Evolutionary conservation across 2,113 vertebrate genomes (phyloP).

Genomic region (Lanius collurio): DNA sequence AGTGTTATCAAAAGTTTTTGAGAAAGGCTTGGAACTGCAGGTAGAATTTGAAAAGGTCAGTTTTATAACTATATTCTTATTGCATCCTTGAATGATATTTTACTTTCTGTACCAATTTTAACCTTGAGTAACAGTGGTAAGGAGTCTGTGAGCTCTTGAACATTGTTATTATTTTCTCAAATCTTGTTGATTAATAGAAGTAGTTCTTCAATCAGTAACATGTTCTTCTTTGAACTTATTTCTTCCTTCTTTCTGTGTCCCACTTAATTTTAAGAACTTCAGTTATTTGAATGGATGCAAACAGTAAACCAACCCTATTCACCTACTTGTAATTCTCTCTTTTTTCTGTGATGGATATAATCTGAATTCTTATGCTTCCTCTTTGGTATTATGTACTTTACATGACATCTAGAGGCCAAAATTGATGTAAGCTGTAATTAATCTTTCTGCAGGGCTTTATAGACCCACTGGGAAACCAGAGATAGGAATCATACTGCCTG

Average conservation of each 20-base stretch:
- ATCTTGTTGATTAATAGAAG: slow-evolving; percentile 24
- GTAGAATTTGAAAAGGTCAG: neutral
- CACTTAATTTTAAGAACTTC: neutral
- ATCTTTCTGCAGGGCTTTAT: slow-evolving; percentile 66
- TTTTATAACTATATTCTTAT: neutral
- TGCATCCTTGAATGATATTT: neutral
- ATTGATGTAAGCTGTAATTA: slow-evolving; percentile 74
- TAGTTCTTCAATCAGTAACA: neutral
- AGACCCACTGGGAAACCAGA: slow-evolving; percentile 37
- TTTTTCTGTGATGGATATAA: slow-evolving; percentile 37
- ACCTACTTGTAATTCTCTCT: neutral
- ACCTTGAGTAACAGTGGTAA: neutral
- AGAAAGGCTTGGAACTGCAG: neutral
- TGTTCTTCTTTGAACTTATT: neutral
- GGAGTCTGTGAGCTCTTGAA: neutral
- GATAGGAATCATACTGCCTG: slow-evolving; percentile 59
- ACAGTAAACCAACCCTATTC: neutral
- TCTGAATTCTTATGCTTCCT: slow-evolving; percentile 65
- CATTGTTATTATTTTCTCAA: neutral
- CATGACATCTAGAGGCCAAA: slow-evolving; percentile 76
- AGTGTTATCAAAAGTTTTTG: neutral
- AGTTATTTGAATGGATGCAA: neutral
- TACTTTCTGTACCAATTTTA: neutral
- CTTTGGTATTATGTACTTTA: slow-evolving; percentile 66
- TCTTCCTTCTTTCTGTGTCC: slow-evolving; percentile 10